Conservation (phyloP, 2,113 vertebrate species). For the Phocoena phocoena region DNA sequence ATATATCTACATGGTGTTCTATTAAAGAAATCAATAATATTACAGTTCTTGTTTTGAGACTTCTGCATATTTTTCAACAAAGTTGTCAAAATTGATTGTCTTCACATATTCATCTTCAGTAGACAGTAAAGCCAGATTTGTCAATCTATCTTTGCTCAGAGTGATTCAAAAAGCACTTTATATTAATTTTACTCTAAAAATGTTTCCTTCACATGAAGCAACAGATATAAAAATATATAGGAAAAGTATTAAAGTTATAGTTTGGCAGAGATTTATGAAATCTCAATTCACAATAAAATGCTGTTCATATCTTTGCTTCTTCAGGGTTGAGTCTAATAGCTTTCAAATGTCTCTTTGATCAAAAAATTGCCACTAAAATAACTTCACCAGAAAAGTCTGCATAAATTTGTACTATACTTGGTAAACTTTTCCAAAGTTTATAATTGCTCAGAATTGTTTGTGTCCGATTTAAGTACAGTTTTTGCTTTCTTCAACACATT, state of each 20-base stretch:
- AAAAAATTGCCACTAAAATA: slow-evolving; percentile 11
- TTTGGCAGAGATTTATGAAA: slow-evolving; percentile 28
- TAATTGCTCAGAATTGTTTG: not conserved
- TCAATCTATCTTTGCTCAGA: not conserved
- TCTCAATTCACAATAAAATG: not conserved
- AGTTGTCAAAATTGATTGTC: not conserved
- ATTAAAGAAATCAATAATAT: not conserved
- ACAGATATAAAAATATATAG: not conserved
- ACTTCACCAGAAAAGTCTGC: not conserved
- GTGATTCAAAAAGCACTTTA: not conserved
- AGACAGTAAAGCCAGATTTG: not conserved
- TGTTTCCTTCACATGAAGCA: not conserved
- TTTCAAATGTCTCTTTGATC: not conserved
- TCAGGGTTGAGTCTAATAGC: not conserved
- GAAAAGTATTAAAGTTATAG: not conserved
- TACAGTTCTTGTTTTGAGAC: not conserved
- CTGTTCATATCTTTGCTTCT: not conserved
- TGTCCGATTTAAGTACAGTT: not conserved
- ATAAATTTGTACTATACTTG: not conserved
- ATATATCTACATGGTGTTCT: not conserved
- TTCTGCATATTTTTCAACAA: slow-evolving; percentile 30
- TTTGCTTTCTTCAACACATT: not conserved
- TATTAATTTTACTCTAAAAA: slow-evolving; percentile 27
- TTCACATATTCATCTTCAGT: not conserved
- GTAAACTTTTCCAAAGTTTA: not conserved